phyloP scores from a whole-genome alignment of 2,113 vertebrate species.

The Lycocorax pyrrhopterus region DNA sequence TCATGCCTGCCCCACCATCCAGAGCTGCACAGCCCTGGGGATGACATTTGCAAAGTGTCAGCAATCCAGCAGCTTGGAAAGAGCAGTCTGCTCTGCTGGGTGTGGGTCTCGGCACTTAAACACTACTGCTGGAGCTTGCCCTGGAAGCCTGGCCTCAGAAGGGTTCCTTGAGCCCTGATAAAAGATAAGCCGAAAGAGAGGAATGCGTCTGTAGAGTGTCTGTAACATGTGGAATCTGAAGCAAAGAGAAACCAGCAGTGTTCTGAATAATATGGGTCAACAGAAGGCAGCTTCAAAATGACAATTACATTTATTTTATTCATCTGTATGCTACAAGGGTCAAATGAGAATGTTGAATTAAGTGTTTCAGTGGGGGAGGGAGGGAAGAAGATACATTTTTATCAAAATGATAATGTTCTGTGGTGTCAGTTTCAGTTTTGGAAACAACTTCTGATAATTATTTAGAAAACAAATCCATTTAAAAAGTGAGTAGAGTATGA shows the following conservation, averaged over 20 bases:
- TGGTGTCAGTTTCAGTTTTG: neutral
- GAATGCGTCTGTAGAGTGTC: neutral
- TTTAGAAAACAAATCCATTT: neutral
- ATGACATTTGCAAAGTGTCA: slow-evolving; percentile 28
- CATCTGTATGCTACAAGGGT: neutral
- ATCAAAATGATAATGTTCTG: neutral
- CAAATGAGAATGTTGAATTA: neutral
- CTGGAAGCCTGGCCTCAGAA: neutral
- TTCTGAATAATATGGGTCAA: neutral
- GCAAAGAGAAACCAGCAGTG: neutral
- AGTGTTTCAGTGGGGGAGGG: neutral
- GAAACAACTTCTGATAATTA: neutral
- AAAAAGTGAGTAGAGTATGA: neutral
- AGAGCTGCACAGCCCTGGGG: neutral
- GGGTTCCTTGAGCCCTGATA: neutral
- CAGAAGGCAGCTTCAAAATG: neutral
- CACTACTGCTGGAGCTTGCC: neutral
- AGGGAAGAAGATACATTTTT: neutral
- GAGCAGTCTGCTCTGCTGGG: neutral
- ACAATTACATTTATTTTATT: neutral
- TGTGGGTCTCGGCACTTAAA: neutral
- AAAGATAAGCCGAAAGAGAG: neutral
- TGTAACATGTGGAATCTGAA: neutral
- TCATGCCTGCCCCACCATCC: neutral
- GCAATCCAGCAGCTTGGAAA: neutral